A percentile compares a stretch with the other conserved stretches of the same genome.
phyloP scores from a whole-genome alignment of 2,797 vertebrate species.

The Sebastes iracundus region DNA sequence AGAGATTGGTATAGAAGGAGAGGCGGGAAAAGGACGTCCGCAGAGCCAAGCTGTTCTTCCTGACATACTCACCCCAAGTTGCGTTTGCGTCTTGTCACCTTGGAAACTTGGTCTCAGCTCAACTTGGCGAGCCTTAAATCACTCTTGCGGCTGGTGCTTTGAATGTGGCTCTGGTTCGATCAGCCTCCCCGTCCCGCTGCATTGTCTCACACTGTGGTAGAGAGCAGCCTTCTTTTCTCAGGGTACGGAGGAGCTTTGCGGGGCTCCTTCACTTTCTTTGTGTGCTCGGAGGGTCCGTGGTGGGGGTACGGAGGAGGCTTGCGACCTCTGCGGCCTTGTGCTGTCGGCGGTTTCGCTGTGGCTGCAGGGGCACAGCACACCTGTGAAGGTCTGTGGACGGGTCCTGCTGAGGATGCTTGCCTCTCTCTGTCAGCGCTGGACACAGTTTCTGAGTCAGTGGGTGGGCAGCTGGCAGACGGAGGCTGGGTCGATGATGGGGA shows the following conservation, averaged over 20 bases:
- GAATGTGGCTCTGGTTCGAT: constrained; percentile 52
- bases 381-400: constrained; percentile 11
- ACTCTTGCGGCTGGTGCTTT: constrained; percentile 59
- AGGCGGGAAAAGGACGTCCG: constrained; percentile 7
- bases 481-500: constrained; percentile 32
- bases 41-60: constrained; percentile 52
- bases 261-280: constrained; percentile 69
- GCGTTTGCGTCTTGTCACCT: constrained; percentile 63
- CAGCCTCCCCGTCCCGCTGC: constrained; percentile 59
- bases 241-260: constrained; percentile 79
- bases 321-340: constrained; percentile 60
- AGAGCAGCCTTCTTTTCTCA: constrained; percentile 81
- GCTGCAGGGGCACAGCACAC: not conserved
- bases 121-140: constrained; percentile 67
- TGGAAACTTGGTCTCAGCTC: constrained; percentile 73
- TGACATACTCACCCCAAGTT: constrained; percentile 75
- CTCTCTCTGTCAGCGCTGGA: constrained; percentile 11
- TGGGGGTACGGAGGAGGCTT: constrained; percentile 84
- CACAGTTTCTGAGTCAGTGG: constrained; percentile 39
- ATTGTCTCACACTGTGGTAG: constrained; percentile 82
- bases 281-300: constrained; percentile 49
- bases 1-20: constrained; percentile 34
- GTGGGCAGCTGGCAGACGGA: constrained; percentile 66
- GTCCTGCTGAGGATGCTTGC: constrained; percentile 38
- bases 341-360: constrained; percentile 11